phyloP scores from a whole-genome alignment of 2,797 vertebrate genomes.

The Halcyon leucocephala region DNA sequence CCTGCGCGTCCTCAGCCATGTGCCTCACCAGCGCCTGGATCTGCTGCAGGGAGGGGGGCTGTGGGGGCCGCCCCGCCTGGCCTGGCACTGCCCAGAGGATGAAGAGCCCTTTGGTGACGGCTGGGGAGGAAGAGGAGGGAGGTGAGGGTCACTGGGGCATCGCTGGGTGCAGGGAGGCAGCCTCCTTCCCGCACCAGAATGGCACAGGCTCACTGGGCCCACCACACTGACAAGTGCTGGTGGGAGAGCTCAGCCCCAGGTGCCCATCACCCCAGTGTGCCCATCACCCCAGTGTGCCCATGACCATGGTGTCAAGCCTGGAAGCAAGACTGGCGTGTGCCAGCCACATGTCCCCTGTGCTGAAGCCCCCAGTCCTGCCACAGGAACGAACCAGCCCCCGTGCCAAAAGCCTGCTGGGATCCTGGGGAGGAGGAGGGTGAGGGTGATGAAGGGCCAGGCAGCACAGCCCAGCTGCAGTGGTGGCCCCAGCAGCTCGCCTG shows the following conservation, averaged over 20 bases:
- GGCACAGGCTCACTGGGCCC: fast-evolving
- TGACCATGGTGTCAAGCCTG: not conserved
- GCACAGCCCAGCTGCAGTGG: fast-evolving
- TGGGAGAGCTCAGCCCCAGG: fast-evolving
- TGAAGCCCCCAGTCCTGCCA: fast-evolving
- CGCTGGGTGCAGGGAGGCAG: not conserved
- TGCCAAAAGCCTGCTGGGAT: not conserved
- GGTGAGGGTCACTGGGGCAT: fast-evolving
- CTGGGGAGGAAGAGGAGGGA: slow-evolving; percentile 28
- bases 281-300: no score
- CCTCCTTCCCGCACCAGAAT: fast-evolving
- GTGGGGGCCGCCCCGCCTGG: not conserved
- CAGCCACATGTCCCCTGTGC: fast-evolving
- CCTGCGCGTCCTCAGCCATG: slow-evolving; percentile 5
- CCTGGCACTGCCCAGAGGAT: slow-evolving; percentile 20
- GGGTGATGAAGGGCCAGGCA: not conserved
- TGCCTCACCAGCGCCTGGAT: slow-evolving; percentile 33
- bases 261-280: not conserved
- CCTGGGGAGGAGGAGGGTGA: fast-evolving
- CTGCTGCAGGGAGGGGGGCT: slow-evolving; percentile 26
- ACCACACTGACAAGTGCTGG: fast-evolving
- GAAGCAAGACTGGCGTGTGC: fast-evolving
- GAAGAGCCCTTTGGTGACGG: slow-evolving; percentile 40
- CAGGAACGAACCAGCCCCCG: not conserved
- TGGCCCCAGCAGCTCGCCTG: not conserved